Conservation (phyloP, 2,888 invertebrate species). For the Rhaphigaster nebulosa region DNA sequence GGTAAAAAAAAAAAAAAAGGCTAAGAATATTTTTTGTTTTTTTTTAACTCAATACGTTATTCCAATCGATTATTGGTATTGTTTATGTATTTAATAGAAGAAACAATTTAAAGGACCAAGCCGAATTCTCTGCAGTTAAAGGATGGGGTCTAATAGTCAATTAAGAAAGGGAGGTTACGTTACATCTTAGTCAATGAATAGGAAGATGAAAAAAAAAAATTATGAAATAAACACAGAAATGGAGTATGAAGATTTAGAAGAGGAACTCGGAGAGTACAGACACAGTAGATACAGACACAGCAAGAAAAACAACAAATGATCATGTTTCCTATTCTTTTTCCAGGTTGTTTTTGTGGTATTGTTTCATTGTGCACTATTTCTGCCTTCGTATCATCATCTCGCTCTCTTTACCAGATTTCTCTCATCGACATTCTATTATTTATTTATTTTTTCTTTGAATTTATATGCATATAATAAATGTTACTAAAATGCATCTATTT, state of each 20-base stretch:
- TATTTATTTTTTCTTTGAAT: conserved; percentile 46
- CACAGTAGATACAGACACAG: background rate
- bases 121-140: background rate
- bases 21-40: conserved; percentile 28
- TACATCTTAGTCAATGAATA: conserved; percentile 11
- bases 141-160: background rate
- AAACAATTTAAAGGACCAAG: conserved; percentile 5
- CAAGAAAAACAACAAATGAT: conserved; percentile 38
- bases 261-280: background rate
- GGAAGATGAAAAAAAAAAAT: conserved; percentile 2
- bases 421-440: conserved; percentile 23
- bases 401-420: conserved; percentile 34
- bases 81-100: conserved; percentile 34
- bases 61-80: conserved; percentile 45
- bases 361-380: conserved; percentile 41
- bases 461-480: conserved; percentile 48
- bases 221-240: background rate
- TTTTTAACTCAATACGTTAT: conserved; percentile 39
- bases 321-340: conserved; percentile 16
- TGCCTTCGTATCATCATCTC: conserved; percentile 15
- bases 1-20: conserved; percentile 46
- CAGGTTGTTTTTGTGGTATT: conserved; percentile 14
- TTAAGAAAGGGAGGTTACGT: conserved; percentile 25
- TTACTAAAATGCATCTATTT: conserved; percentile 49
- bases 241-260: conserved; percentile 18